Base-by-base conservation (phyloP, 2,888 invertebrate species). In the Caenorhabditis sp. region DNA sequence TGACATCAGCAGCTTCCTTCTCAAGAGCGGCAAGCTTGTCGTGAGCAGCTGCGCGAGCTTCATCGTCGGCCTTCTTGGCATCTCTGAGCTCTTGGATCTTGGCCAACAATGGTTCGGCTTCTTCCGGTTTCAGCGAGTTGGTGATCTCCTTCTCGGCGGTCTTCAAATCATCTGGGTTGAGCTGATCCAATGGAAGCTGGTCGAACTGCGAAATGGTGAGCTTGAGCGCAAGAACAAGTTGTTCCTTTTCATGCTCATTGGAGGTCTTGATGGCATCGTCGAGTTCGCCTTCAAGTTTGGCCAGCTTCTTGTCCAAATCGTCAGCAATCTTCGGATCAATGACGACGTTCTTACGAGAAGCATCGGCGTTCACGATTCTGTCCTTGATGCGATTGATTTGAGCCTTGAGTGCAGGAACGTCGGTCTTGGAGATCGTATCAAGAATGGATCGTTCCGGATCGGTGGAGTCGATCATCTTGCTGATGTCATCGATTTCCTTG, bases 171-270 rank as follows among this genome's bases (percentile, higher is more conserved):
- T 75, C 68, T 1, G 63, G 37, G 27, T 56, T 50, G 17, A 68
- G 56, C 43, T 75, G 41, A 24, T 68, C 68, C 20, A 78, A 27
- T 32, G 78, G 78, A 9, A 63, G 15, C 39, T 56, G 52, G 17
- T 74, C 61, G 17, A 78, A 59, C 27, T 78, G 74, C 2, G 48
- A 61, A 35, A 80, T 59, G 27, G 56, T 76, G 50, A 71, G n/a
- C 24, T 41, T 74, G 26, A 74, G 56, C 20, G 35, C 13, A 35
- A 35, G 35, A 35, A 35, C 35, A 35, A 35, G 35, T 35, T 35
- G 35, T 13, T 81, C 79, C 26, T 68, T 75, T 27, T 81, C 79
- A 39, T 61, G 41, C 59, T 80, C 70, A 30, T 79, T 71, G 15
- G 68, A 74, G 26, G 52, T 65, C 39, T 72, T 48, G 68, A 74